These are phyloP conservation scores for Hipparchia semele DNA, from an alignment of 2,888 invertebrate genomes.

Conservation along the genomic window DNA sequence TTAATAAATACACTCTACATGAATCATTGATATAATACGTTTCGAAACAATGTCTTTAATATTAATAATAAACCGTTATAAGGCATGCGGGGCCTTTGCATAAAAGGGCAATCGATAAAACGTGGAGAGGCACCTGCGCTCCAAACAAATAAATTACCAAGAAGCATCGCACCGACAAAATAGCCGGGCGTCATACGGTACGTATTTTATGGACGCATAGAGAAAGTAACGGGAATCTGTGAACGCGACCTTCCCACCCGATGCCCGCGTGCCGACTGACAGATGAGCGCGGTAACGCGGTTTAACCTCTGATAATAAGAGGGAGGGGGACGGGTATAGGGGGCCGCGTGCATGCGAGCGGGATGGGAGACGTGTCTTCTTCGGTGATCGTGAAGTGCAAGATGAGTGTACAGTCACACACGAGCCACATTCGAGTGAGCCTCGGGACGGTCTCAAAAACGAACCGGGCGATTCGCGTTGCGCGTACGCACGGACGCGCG, in stretches of 20 bases:
- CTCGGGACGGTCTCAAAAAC: conserved; percentile 73
- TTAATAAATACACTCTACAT: conserved; percentile 32
- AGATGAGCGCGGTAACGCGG: conserved; percentile 77
- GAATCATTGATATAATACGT: conserved; percentile 19
- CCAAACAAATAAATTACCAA: conserved; percentile 62
- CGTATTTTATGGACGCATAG: conserved; percentile 69
- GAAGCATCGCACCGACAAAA: conserved; percentile 60
- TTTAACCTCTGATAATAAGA: conserved; percentile 81
- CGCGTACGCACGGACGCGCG: conserved; percentile 73
- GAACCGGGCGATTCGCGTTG: conserved; percentile 65
- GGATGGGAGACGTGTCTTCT: conserved; percentile 74
- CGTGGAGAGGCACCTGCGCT: conserved; percentile 60
- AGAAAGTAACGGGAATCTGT: conserved; percentile 71
- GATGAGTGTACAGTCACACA: conserved; percentile 82
- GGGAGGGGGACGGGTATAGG: conserved; percentile 62
- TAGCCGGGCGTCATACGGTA: conserved; percentile 65
- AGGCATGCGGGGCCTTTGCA: conserved; percentile 40
- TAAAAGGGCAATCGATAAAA: conserved; percentile 49
- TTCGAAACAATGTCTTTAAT: conserved; percentile 29
- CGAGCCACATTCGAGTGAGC: conserved; percentile 80
- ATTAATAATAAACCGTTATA: conserved; percentile 37
- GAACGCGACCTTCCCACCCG: conserved; percentile 73
- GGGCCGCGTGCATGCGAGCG: conserved; percentile 50
- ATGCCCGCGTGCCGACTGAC: conserved; percentile 77
- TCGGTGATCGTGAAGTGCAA: conserved; percentile 81